These are phyloP conservation scores for Sebastolobus altivelis DNA, from an alignment of 2,797 vertebrate species.

Conservation along the genomic window DNA sequence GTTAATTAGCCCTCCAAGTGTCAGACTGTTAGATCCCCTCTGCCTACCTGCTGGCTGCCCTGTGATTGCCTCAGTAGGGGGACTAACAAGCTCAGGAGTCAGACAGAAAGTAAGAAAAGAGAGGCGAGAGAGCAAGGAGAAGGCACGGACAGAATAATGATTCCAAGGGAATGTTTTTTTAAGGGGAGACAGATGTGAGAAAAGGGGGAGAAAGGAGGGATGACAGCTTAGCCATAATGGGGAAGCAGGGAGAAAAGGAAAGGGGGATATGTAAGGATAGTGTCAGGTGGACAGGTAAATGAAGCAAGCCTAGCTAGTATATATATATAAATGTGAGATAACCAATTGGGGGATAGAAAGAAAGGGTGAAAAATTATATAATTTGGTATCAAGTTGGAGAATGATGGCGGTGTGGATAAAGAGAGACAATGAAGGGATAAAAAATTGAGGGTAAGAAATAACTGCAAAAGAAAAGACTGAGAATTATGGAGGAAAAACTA, in stretches of 20 bases:
- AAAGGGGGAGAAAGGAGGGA: neutral
- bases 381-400: neutral
- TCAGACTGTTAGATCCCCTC: slow-evolving; percentile 55
- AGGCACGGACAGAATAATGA: slow-evolving; percentile 27
- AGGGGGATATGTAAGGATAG: neutral
- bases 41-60: slow-evolving; percentile 51
- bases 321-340: neutral
- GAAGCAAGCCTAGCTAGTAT: neutral
- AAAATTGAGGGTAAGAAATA: neutral
- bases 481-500: neutral
- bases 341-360: neutral
- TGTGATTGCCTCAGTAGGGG: slow-evolving; percentile 58
- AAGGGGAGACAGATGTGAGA: neutral
- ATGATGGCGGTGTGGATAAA: neutral
- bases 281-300: neutral
- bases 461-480: neutral
- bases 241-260: neutral
- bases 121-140: neutral
- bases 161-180: slow-evolving; percentile 7
- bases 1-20: slow-evolving; percentile 77
- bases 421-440: neutral
- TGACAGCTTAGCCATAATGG: neutral
- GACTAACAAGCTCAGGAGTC: slow-evolving; percentile 54
- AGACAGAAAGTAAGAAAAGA: slow-evolving; percentile 7
- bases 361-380: neutral